A percentile compares a stretch with the other conserved stretches of the same genome.
Conservation (phyloP, 23 tunicate genomes). For the Diplosoma virens region DNA sequence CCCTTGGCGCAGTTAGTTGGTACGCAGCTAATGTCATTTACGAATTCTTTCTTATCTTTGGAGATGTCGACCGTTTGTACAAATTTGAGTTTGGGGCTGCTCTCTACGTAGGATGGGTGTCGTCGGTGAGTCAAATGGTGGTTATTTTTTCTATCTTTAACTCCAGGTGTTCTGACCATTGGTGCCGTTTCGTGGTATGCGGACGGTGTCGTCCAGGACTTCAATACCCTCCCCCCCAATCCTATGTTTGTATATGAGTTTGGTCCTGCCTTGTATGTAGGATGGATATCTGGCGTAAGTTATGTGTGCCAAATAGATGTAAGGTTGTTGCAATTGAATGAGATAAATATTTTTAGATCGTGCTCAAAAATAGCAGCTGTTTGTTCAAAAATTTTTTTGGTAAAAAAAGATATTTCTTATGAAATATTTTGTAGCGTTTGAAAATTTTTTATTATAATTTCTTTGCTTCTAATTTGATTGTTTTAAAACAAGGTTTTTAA, state of each 20-base stretch:
- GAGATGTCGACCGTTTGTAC: background rate
- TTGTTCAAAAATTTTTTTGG: too few relatives aligned
- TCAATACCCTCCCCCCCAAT: background rate
- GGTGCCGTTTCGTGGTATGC: conserved; percentile 90
- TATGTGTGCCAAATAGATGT: too few relatives aligned
- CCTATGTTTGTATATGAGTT: conserved; percentile 69
- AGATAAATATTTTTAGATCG: too few relatives aligned
- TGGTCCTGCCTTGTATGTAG: conserved; percentile 79
- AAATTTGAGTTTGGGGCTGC: conserved; percentile 82
- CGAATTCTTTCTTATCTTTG: conserved; percentile 24
- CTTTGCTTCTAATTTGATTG: too few relatives aligned
- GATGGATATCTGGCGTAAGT: conserved; percentile 88
- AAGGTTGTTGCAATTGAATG: too few relatives aligned
- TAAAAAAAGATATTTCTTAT: too few relatives aligned
- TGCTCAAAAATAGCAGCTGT: too few relatives aligned
- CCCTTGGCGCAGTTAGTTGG: conserved; percentile 79
- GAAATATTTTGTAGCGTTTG: too few relatives aligned
- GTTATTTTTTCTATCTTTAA: too few relatives aligned
- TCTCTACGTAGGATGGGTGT: conserved; percentile 85
- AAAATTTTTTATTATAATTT: too few relatives aligned
- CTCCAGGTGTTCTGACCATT: conserved; percentile 59
- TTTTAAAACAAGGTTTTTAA: too few relatives aligned
- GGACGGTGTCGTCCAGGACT: conserved; percentile 61
- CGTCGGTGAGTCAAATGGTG: conserved; percentile 78
- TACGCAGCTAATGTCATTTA: conserved; percentile 77